Percentiles rank a stretch among this genome's conserved stretches.
Conservation (phyloP, 2,113 vertebrate genomes). For the Chinchilla lanigera region DNA sequence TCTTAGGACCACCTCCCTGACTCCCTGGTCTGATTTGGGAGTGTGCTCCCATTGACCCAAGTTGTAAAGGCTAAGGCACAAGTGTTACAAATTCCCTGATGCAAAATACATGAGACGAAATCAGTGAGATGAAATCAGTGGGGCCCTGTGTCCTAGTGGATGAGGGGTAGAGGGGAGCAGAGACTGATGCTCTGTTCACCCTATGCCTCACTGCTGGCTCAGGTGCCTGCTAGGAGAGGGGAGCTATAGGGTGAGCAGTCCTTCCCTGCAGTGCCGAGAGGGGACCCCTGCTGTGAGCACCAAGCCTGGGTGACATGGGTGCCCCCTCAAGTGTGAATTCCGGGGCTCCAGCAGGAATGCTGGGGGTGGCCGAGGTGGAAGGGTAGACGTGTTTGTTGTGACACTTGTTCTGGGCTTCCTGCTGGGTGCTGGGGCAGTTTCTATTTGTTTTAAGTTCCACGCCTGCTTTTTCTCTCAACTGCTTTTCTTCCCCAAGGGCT, state of each 20-base stretch:
- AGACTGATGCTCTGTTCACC: background rate
- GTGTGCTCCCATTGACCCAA: background rate
- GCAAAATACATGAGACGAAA: background rate
- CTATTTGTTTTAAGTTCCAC: constrained; percentile 36
- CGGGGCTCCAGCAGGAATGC: background rate
- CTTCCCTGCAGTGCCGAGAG: background rate
- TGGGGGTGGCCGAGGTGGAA: background rate
- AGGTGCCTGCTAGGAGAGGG: background rate
- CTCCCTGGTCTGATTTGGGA: background rate
- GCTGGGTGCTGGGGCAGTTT: background rate
- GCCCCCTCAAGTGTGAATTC: background rate
- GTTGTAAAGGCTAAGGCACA: background rate
- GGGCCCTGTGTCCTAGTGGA: background rate
- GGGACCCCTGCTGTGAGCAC: constrained; percentile 24
- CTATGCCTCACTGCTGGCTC: background rate
- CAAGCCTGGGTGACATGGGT: background rate
- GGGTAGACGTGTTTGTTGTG: background rate
- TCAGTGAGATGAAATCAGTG: background rate
- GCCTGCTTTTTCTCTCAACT: constrained; percentile 56
- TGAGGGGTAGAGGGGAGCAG: background rate
- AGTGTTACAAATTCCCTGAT: background rate
- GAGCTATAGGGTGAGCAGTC: background rate
- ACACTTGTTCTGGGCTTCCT: background rate
- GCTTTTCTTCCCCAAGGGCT: constrained; percentile 43
- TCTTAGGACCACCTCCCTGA: background rate